Conservation (phyloP, 2,797 vertebrate genomes). For the Acridotheres tristis region DNA sequence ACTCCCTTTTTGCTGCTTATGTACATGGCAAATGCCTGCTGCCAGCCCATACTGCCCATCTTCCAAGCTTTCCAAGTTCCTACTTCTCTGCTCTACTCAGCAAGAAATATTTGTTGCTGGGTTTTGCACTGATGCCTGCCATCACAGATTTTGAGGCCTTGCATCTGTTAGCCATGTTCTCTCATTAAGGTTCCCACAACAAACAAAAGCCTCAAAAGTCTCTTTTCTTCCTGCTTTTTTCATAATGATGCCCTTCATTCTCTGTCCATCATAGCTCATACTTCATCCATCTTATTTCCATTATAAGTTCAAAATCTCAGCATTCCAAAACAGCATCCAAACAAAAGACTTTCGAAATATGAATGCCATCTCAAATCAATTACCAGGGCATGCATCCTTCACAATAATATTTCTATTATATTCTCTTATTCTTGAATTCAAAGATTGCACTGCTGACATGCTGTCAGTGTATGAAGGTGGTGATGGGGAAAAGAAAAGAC, state of each 20-base stretch:
- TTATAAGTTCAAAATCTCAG: constrained; percentile 37
- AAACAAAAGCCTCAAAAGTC: constrained; percentile 45
- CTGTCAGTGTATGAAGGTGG: neutral
- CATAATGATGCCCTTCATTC: constrained; percentile 38
- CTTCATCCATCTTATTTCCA: constrained; percentile 40
- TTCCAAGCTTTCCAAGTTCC: neutral
- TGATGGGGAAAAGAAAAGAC: neutral
- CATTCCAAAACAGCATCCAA: constrained; percentile 45
- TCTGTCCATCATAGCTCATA: constrained; percentile 16
- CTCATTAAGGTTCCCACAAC: constrained; percentile 49
- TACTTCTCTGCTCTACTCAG: neutral
- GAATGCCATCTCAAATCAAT: constrained; percentile 55
- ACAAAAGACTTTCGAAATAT: constrained; percentile 46
- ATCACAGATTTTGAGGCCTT: neutral
- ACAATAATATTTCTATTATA: constrained; percentile 51
- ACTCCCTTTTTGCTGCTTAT: neutral
- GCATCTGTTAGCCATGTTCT: constrained; percentile 42
- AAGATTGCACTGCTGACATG: constrained; percentile 3
- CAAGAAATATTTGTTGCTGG: neutral
- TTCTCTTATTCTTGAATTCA: constrained; percentile 6
- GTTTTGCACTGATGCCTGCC: neutral
- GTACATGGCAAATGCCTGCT: neutral
- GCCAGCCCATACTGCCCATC: neutral
- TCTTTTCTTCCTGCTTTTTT: constrained; percentile 45
- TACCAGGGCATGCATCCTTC: constrained; percentile 36